Evolutionary conservation across 2,797 vertebrate species (phyloP).

Genomic region (Neomorphus geoffroyi): DNA sequence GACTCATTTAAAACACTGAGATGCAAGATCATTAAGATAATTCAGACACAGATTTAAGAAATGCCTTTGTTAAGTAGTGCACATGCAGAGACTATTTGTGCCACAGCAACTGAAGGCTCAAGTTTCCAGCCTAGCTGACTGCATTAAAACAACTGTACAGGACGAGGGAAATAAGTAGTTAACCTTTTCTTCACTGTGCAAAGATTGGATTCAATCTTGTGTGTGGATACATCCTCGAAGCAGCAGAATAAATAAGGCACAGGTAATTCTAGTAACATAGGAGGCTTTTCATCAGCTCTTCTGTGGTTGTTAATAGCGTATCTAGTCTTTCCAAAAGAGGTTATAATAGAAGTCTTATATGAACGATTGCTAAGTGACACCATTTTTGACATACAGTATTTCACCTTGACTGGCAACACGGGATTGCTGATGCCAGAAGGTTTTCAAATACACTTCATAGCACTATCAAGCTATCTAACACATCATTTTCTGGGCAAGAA

Average conservation of each 20-base stretch:
- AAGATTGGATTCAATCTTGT: neutral
- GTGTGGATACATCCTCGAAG: neutral
- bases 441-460: slow-evolving; percentile 23
- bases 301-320: slow-evolving; percentile 50
- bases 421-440: slow-evolving; percentile 11
- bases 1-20: neutral
- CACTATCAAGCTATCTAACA: neutral
- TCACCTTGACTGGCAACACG: slow-evolving; percentile 36
- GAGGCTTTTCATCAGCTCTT: slow-evolving; percentile 53
- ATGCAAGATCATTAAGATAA: neutral
- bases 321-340: slow-evolving; percentile 18
- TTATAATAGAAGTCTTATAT: slow-evolving; percentile 1
- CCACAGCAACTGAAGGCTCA: neutral
- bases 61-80: neutral
- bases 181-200: neutral
- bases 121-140: neutral
- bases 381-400: slow-evolving; percentile 38
- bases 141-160: neutral
- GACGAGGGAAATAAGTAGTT: neutral
- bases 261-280: slow-evolving; percentile 23
- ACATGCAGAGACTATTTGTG: neutral
- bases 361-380: slow-evolving; percentile 56
- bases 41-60: neutral
- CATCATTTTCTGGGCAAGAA: slow-evolving; percentile 26
- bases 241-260: slow-evolving; percentile 25